Evolutionary conservation across 2,888 invertebrate species (phyloP).

Genomic region (Drosophila lacicola): DNA sequence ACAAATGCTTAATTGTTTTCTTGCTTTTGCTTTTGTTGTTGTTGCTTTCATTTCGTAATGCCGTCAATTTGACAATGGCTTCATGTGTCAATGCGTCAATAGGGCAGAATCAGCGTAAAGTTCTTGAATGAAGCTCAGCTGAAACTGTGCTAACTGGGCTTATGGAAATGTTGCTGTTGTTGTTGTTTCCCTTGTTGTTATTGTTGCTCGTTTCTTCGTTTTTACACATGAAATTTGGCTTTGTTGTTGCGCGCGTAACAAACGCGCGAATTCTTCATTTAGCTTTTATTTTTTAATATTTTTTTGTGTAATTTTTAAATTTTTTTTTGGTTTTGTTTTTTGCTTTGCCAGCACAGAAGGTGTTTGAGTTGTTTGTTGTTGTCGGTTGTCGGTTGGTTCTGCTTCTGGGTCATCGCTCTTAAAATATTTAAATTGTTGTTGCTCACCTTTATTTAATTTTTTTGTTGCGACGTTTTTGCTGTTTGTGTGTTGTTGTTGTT

Average conservation of each 20-base stretch:
- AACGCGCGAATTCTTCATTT: constrained; percentile 51
- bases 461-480: constrained; percentile 29
- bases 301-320: constrained; percentile 31
- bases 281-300: constrained; percentile 36
- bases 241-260: constrained; percentile 23
- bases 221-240: constrained; percentile 17
- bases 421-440: constrained; percentile 79
- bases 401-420: constrained; percentile 82
- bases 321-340: constrained; percentile 39
- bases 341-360: constrained; percentile 66
- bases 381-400: constrained; percentile 43
- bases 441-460: constrained; percentile 32
- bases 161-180: constrained; percentile 4
- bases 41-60: constrained; percentile 6
- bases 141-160: constrained; percentile 5
- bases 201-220: constrained; percentile 8
- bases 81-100: constrained; percentile 17
- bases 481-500: constrained; percentile 7
- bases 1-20: background rate
- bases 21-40: background rate
- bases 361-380: constrained; percentile 64
- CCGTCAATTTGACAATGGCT: constrained; percentile 15
- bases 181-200: constrained; percentile 6
- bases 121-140: constrained; percentile 42
- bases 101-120: constrained; percentile 40